Conservation (phyloP, 2,797 vertebrate genomes). For the Betta splendens region DNA sequence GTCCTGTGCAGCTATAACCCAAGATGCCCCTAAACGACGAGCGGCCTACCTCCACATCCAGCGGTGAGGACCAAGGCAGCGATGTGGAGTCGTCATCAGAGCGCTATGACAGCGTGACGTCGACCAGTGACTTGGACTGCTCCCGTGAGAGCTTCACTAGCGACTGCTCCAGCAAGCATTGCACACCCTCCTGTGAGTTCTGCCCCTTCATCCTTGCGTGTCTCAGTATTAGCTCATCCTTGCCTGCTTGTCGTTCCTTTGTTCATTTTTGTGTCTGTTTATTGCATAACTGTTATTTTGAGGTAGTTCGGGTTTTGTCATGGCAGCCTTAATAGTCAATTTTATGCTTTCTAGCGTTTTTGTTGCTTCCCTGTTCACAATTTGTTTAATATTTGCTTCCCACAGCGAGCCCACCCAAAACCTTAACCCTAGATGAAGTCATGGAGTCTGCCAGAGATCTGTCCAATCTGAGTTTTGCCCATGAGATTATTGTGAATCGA, state of each 20-base stretch:
- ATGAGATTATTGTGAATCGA: slow-evolving; percentile 90
- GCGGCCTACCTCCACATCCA: slow-evolving; percentile 75
- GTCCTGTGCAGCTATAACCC: slow-evolving; percentile 49
- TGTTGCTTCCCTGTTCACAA: not conserved
- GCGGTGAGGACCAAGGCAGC: slow-evolving; percentile 85
- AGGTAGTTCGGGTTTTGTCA: no score
- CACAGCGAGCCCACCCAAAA: slow-evolving; percentile 90
- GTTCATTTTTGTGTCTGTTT: no score
- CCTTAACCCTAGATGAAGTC: slow-evolving; percentile 87
- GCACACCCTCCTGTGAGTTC: slow-evolving; percentile 90
- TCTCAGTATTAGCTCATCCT: no score
- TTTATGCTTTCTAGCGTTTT: not conserved
- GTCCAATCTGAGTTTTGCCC: slow-evolving; percentile 86
- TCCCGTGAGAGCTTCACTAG: slow-evolving; percentile 91
- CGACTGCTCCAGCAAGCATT: slow-evolving; percentile 90
- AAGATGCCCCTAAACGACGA: slow-evolving; percentile 89
- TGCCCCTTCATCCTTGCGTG: no score
- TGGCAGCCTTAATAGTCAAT: no score
- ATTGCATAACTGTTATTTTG: no score
- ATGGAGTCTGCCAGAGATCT: slow-evolving; percentile 89
- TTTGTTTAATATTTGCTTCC: slow-evolving; percentile 21
- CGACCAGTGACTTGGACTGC: slow-evolving; percentile 85
- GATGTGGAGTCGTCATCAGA: slow-evolving; percentile 86
- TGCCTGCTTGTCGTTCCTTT: no score
- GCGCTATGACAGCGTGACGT: slow-evolving; percentile 85